phyloP scores from a whole-genome alignment of 92 coral and sea anemone species.

The Bergia puertoricense region DNA sequence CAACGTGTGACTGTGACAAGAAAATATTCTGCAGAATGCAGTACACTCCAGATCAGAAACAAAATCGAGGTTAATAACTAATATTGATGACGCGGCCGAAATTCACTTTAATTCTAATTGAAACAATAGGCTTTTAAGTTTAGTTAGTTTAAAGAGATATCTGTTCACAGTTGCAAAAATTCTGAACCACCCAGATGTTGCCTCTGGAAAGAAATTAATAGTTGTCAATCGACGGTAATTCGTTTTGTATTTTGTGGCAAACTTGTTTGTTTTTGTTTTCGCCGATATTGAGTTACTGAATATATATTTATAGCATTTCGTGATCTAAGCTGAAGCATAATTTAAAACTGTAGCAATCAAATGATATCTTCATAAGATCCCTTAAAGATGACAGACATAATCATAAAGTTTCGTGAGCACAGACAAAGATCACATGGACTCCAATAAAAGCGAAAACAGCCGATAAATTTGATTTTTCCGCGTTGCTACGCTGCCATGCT shows the following conservation, averaged over 20 bases:
- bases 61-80: too few species aligned
- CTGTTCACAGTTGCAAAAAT: neutral
- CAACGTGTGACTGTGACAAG: too few species aligned
- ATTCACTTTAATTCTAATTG: too few species aligned
- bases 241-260: neutral
- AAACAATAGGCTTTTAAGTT: neutral
- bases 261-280: too few species aligned
- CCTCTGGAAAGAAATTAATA: neutral
- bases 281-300: neutral
- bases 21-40: too few species aligned
- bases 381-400: too few species aligned
- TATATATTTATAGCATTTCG: neutral
- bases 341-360: neutral
- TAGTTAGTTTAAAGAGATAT: too few species aligned
- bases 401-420: too few species aligned
- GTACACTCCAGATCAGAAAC: too few species aligned
- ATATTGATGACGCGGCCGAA: neutral
- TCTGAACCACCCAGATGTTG: neutral
- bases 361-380: too few species aligned
- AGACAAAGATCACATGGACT: neutral
- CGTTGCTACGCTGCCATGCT: slow-evolving; percentile 37
- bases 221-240: neutral
- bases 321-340: neutral
- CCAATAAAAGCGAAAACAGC: neutral
- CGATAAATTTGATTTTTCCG: neutral